phyloP scores from a whole-genome alignment of 2,113 vertebrate species.

The Struthidea cinerea region DNA sequence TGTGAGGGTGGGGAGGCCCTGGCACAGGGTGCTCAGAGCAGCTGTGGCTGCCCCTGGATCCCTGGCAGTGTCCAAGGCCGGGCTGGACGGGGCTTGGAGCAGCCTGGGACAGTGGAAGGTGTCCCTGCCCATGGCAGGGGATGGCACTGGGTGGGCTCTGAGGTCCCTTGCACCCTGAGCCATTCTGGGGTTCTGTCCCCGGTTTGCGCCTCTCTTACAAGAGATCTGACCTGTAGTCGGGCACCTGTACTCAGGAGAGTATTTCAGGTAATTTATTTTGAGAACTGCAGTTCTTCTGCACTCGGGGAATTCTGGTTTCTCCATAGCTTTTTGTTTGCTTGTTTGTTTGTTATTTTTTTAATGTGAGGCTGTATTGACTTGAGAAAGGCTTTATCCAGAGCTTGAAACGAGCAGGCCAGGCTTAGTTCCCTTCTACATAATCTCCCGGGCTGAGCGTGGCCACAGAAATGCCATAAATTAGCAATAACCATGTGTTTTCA shows the following conservation, averaged over 20 bases:
- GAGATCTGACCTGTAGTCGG: not conserved
- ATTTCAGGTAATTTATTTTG: not conserved
- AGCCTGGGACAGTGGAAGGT: fast-evolving
- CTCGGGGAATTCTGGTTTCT: not conserved
- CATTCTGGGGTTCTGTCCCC: not conserved
- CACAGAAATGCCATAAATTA: not conserved
- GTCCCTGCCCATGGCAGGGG: not conserved
- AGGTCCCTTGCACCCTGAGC: not conserved
- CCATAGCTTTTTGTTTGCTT: not conserved
- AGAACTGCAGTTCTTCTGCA: no score
- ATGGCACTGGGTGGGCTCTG: fast-evolving
- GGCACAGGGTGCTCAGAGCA: not conserved
- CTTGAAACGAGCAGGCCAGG: not conserved
- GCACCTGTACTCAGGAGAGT: not conserved
- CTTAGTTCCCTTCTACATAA: not conserved
- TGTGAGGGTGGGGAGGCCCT: not conserved
- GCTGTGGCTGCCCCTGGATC: not conserved
- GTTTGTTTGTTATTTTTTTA: not conserved
- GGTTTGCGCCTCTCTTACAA: not conserved
- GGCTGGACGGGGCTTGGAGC: not conserved
- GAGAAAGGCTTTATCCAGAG: not conserved
- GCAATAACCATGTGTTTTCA: not conserved
- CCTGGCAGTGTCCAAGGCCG: not conserved
- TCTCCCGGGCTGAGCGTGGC: not conserved
- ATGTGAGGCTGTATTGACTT: fast-evolving